Evolutionary conservation across 2,888 invertebrate species (phyloP), one percentile per base, ranked within the genome.

Genomic region (Tortrix viridana): DNA sequence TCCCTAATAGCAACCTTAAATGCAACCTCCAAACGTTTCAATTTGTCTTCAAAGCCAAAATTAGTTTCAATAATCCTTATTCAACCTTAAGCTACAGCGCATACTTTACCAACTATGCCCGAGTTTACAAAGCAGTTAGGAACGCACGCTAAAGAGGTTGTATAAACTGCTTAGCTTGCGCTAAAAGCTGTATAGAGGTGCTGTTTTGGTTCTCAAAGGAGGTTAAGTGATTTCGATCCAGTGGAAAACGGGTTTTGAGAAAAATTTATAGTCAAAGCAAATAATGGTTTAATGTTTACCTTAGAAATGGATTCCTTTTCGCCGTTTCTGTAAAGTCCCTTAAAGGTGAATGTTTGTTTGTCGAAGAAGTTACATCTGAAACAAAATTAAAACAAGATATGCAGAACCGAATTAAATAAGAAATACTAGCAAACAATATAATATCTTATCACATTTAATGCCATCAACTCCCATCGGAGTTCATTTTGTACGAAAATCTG

Each of bases 341-440:
- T 16, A 53, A 5, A 53, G 41, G 18, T 1, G 46, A 16, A 16
- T 56, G 38, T 32, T 63, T 58, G 4, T 63, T 63, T 16, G 41
- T 48, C 3, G 58, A 58, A 32, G 63, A 63, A 18, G 58, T 63
- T 14, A 58, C 57, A 63, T 58, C 63, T 63, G 63, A 22, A 63
- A 63, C 57, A 63, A 57, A 49, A 26, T 22, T 12, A 6, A 6
- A 23, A 23, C 23, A 6, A 23, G 7, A 7, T 6, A 23, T 6
- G 23, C 23, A 23, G 23, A 23, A 23, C 7, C 7, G 6, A 23
- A 23, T 23, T 4, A 3, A 23, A 23, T 26, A 26, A 7, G 26
- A 26, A 26, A 7, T 26, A 26, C 26, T 26, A 7, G 26, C 32
- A 12, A 32, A 32, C 12, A 12, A 7, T n/a, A n/a, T n/a, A 32